Conservation (phyloP, 2,888 invertebrate genomes). For the Archips xylosteana region DNA sequence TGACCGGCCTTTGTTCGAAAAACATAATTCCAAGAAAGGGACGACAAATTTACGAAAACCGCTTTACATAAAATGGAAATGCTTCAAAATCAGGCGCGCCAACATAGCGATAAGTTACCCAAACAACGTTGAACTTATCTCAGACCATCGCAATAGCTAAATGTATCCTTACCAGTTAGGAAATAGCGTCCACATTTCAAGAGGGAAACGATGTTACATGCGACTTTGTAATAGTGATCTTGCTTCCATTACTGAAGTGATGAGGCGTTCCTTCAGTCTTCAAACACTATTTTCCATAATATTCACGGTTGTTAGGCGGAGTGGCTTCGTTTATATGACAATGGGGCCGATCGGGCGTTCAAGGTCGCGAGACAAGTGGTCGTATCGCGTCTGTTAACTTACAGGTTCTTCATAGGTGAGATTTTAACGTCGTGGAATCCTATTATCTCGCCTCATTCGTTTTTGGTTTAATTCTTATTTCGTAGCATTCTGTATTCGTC, state of each 20-base stretch:
- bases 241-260: slow-evolving; percentile 22
- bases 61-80: slow-evolving; percentile 16
- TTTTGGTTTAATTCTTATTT: too few species aligned
- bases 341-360: slow-evolving; percentile 25
- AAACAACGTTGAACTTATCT: neutral
- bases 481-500: too few species aligned
- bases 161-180: neutral
- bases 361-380: slow-evolving; percentile 26
- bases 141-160: neutral
- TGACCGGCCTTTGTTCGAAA: slow-evolving; percentile 8
- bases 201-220: neutral
- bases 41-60: slow-evolving; percentile 5
- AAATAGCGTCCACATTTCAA: neutral
- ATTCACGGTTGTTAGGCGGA: slow-evolving; percentile 52
- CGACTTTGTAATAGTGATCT: slow-evolving; percentile 1
- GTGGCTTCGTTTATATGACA: slow-evolving; percentile 44
- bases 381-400: slow-evolving; percentile 4
- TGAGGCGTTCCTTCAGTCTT: slow-evolving; percentile 5
- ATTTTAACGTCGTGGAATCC: too few species aligned
- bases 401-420: slow-evolving; percentile 8
- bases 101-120: slow-evolving; percentile 4
- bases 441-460: too few species aligned
- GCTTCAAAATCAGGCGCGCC: slow-evolving; percentile 1
- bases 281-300: slow-evolving; percentile 47
- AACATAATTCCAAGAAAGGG: slow-evolving; percentile 1